Percentiles rank a stretch among this genome's conserved stretches.
Evolutionary conservation across 2,797 vertebrate genomes (phyloP).

Genomic region (Pseudochirops corinnae): DNA sequence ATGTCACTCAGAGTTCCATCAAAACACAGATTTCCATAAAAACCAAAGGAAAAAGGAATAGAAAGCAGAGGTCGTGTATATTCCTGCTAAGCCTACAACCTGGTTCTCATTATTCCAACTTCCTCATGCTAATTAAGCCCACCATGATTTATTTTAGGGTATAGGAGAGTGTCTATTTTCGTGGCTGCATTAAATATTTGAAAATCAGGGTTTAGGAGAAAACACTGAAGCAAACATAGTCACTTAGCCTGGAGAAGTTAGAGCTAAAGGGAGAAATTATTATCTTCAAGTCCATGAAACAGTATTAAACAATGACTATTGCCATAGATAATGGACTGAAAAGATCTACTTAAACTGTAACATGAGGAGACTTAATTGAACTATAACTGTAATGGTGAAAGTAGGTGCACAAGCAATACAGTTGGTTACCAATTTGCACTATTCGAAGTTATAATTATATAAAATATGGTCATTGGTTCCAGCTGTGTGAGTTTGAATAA

Average conservation of each 20-base stretch:
- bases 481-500: not conserved
- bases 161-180: constrained; percentile 13
- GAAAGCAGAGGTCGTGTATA: not conserved
- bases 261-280: constrained; percentile 3
- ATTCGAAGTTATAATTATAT: not conserved
- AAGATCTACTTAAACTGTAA: not conserved
- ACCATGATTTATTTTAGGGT: not conserved
- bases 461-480: not conserved
- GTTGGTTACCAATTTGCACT: not conserved
- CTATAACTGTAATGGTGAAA: not conserved
- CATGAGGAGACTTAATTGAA: not conserved
- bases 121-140: constrained; percentile 22
- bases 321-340: not conserved
- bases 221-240: constrained; percentile 9
- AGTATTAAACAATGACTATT: constrained; percentile 45
- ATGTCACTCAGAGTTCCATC: not conserved
- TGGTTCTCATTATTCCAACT: constrained; percentile 27
- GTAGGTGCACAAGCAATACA: not conserved
- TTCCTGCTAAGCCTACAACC: not conserved
- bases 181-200: constrained; percentile 2
- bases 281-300: constrained; percentile 32
- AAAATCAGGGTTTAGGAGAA: constrained; percentile 22
- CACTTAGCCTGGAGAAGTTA: constrained; percentile 23
- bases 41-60: not conserved
- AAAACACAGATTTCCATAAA: constrained; percentile 41